phyloP scores from a whole-genome alignment of 2,113 vertebrate genomes.

The Canis aureus region DNA sequence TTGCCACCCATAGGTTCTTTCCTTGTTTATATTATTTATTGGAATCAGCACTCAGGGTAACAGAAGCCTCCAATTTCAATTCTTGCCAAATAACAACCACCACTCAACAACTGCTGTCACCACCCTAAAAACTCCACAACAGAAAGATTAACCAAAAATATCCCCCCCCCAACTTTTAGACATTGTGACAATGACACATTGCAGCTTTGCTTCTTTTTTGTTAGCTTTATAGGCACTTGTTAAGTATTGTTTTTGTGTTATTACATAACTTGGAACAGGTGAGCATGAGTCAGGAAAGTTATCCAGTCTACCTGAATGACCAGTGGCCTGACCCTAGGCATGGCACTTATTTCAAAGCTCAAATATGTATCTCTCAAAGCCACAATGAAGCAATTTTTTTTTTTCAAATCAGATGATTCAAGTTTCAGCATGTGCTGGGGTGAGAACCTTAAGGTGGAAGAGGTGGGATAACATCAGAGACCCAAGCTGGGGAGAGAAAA shows the following conservation, averaged over 20 bases:
- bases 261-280: constrained; percentile 45
- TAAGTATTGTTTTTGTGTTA: constrained; percentile 11
- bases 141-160: constrained; percentile 55
- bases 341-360: constrained; percentile 40
- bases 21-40: constrained; percentile 20
- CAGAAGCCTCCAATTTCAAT: constrained; percentile 57
- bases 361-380: constrained; percentile 39
- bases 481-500: background rate
- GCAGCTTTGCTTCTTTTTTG: constrained; percentile 18
- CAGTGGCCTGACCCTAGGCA: background rate
- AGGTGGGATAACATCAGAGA: background rate
- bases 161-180: background rate
- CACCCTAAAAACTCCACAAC: constrained; percentile 35
- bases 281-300: constrained; percentile 65
- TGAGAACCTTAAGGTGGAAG: background rate
- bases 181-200: constrained; percentile 41
- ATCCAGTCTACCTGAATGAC: background rate
- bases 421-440: background rate
- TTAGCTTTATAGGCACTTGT: background rate
- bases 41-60: background rate
- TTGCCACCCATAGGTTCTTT: background rate
- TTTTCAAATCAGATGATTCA: constrained; percentile 38
- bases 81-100: constrained; percentile 49
- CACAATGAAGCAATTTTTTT: constrained; percentile 54
- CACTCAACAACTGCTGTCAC: constrained; percentile 19